phyloP scores from a whole-genome alignment of 1,140 invertebrate genomes.

The Globodera rostochiensis region DNA sequence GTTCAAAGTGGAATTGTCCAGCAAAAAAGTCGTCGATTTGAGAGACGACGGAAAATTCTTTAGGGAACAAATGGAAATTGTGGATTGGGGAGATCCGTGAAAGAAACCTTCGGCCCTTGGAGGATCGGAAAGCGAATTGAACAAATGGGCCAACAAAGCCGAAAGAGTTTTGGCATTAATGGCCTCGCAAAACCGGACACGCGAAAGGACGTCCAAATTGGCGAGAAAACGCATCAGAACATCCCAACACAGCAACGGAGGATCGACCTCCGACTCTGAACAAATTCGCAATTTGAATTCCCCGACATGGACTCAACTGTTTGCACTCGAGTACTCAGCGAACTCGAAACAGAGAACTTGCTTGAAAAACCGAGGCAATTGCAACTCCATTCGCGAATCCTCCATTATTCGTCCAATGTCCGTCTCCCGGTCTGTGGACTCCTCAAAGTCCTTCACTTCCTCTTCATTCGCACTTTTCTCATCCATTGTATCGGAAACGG shows the following conservation, averaged over 20 bases:
- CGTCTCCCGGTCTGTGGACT: background rate
- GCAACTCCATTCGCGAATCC: background rate
- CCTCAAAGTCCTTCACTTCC: background rate
- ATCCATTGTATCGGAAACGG: background rate
- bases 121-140: slow-evolving; percentile 18
- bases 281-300: slow-evolving; percentile 3
- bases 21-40: background rate
- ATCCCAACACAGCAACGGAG: slow-evolving; percentile 36
- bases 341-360: slow-evolving; percentile 8
- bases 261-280: slow-evolving; percentile 15
- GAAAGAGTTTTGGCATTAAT: slow-evolving; percentile 5
- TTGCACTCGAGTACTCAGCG: background rate
- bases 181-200: slow-evolving; percentile 35
- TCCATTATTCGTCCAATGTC: background rate
- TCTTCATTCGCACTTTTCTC: slow-evolving; percentile 1
- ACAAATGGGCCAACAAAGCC: slow-evolving; percentile 18
- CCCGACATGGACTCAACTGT: background rate
- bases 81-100: background rate
- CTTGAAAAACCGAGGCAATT: slow-evolving; percentile 22
- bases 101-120: background rate
- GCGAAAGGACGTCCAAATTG: slow-evolving; percentile 37
- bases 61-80: background rate
- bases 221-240: slow-evolving; percentile 34
- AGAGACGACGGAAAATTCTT: background rate
- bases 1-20: background rate